Evolutionary conservation across 2,797 vertebrate genomes (phyloP), one percentile per base, ranked within the genome.

Genomic region (Liasis olivaceus): DNA sequence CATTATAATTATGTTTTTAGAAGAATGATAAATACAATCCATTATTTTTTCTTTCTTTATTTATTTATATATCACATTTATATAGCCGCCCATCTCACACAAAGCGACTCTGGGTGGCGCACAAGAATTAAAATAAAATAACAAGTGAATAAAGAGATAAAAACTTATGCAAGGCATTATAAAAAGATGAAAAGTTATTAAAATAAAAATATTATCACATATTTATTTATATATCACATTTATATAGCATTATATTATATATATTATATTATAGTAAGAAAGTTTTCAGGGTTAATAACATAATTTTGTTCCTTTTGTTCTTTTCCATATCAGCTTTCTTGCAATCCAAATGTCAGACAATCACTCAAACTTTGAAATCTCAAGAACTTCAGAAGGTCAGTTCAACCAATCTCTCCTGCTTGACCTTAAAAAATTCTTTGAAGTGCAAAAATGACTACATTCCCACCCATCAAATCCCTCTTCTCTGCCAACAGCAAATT

Each of bases 371-470:
- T 81, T 60, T 88, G 36, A 77, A 81, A 60, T 11, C 36, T 22
- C 56, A 62, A 9, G 12, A 62, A 51, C 66, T 81, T 88, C 58
- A 54, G 56, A 91, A 91, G 86, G 90, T 86, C 56, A 92, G 17
- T 63, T 72, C 20, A 54, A 28, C 64, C 28, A 51, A 69, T 81
- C 42, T 88, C 6, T 3, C 86, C 88, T 91, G 54, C 66, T 62
- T 88, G 91, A 88, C 91, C 91, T 92, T 88, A 88, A 92, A 54
- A 54, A 54, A 88, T 54, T 54, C 86, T 88, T 22, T 92, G 66
- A 88, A 63, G 91, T 88, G 28, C 62, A 92, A 62, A 88, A 88
- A 92, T 7, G 20, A 54, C 86, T 63, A 36, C 86, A 81, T 51
- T 24, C 6, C 66, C 58, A 81, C 86, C 91, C 86, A 81, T 88